Base-by-base conservation (phyloP, 2,113 vertebrate genomes). In the Chaetodon trifascialis region DNA sequence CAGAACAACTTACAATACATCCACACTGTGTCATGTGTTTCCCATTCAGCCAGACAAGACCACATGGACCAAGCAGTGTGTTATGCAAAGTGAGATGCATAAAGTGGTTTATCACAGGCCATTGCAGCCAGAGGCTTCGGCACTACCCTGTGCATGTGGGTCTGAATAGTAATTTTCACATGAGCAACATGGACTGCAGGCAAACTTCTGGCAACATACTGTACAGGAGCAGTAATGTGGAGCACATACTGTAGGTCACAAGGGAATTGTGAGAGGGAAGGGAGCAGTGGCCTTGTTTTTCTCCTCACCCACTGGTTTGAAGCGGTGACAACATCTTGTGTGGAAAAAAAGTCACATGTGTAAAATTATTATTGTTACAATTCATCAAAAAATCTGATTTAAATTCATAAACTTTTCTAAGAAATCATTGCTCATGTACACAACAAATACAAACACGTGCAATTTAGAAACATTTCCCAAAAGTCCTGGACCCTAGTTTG, bases 241-340 rank as follows among this genome's bases (percentile, higher is more conserved):
- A 25, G 11, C n/a, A 21, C 71, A 23, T 11, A 47, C 38, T 54
- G 15, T 2, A 38, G 36, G 47, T 86, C 73, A 83, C 68, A 80
- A 83, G 63, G 63, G 66, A 59, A 71, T 44, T 65, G 17, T 0
- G 0, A 76, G 60, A 75, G 44, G 36, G 25, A 62, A 36, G 36
- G 14, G 7, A 30, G 30, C 30, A 3, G 56, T 75, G 46, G 56
- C 36, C 58, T 52, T 83, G 55, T 85, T 80, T 71, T 73, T 78
- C 42, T 11, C 15, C 17, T 23, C 4, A 4, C 47, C 11, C 5
- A 19, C 46, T 21, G 36, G 23, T 30, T 64, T 11, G 23, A 11
- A 75, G 3, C 4, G 2, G 8, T 11, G 19, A n/a, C 66, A 46
- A 63, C 11, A 1, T 42, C 15, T n/a, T 15, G 4, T 51, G 19